Evolutionary conservation across 2,888 invertebrate genomes (phyloP), one percentile per base, ranked within the genome.

Genomic region (Cryptophagus acutangulus): DNA sequence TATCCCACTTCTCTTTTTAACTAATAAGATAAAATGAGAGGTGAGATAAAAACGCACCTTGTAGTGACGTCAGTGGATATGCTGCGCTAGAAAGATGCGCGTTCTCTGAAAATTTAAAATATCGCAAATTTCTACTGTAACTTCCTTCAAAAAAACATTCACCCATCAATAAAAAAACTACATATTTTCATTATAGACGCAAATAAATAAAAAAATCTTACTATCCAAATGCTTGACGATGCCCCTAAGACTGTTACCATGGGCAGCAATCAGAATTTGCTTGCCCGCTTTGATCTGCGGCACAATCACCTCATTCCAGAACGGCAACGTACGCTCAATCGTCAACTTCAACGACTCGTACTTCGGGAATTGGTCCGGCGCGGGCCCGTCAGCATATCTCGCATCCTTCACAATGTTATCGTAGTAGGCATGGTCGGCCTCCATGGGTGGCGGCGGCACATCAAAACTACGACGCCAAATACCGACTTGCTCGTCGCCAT

Each of bases 391-490:
- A 13, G 77, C 78, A 53, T 80, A 81, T 45, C 86, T 78, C 0
- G 82, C 72, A 66, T 91, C 90, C 18, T 86, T 84, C 2, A 84
- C 81, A 59, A 92, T 91, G 17, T 72, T 75, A 1, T 84, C 78
- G 60, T 85, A 86, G 66, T 88, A 90, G 0, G 79, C 76, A 65
- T 90, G 87, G 37, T 80, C 81, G 16, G 77, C 70, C 51, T 87
- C 84, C 82, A 92, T 91, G 0, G 87, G 72, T 40, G 91, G 91
- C 28, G 92, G 92, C 2, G 87, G 83, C 4, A 82, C 78, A 61
- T 91, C 89, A 53, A 87, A 91, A 56, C 88, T 88, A 43, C 91
- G 79, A 48, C 91, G 79, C 92, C 92, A 92, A 55, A 86, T 84
- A 70, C 88, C 86, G 5, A 91, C 79, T 66, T 81, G 80, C 26